These are phyloP conservation scores for Bombus superbus DNA, from an alignment of 1,140 invertebrate genomes.

Conservation along the genomic window DNA sequence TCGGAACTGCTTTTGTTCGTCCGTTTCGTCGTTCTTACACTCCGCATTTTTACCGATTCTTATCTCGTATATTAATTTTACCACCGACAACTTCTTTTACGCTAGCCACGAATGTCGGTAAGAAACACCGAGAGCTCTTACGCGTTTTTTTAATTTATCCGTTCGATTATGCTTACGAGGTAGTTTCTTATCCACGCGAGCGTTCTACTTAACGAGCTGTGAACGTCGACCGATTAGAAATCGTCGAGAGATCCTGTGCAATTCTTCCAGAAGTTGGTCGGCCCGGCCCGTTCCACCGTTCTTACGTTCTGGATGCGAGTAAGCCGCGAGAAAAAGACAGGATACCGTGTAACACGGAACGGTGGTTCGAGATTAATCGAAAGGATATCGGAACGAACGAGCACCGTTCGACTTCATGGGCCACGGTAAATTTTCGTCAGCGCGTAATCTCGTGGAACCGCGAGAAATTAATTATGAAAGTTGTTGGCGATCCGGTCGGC, in stretches of 20 bases:
- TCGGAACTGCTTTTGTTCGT: rapidly evolving
- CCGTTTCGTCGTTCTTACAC: too few species aligned
- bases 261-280: too few species aligned
- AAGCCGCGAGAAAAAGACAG: neutral
- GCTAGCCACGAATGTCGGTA: neutral
- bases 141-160: too few species aligned
- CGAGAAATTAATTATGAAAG: conserved; percentile 61
- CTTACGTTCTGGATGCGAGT: neutral
- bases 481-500: neutral
- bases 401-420: neutral
- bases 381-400: conserved; percentile 39
- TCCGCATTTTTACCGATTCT: too few species aligned
- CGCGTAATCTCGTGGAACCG: conserved; percentile 49
- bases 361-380: conserved; percentile 55
- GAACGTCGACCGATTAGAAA: neutral
- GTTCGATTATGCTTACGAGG: too few species aligned
- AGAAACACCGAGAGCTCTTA: too few species aligned
- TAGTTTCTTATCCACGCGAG: too few species aligned
- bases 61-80: too few species aligned
- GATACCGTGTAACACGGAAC: neutral
- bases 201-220: too few species aligned
- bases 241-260: neutral
- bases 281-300: neutral
- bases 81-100: neutral
- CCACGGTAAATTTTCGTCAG: conserved; percentile 58